Evolutionary conservation across 2,888 invertebrate species (phyloP), one percentile per base, ranked within the genome.

Genomic region (Vanessa cardui): DNA sequence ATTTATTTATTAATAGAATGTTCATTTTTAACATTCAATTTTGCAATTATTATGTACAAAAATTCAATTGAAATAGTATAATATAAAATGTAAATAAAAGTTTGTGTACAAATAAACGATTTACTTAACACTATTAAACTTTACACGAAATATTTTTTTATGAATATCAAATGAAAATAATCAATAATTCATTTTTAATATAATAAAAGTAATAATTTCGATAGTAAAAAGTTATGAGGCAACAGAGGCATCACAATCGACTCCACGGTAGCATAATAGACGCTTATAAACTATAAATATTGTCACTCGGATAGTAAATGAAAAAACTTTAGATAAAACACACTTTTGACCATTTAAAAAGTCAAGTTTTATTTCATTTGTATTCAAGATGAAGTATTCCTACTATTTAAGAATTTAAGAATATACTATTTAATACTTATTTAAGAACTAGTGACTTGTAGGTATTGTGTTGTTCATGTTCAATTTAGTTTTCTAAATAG

Each of bases 191-290:
- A 69, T 62, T 66, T 61, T 49, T 46, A 63, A 58, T 54, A 49
- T 63, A 50, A 58, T 63, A 66, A 63, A 21, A 59, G 62, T 69
- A 69, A 71, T 71, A 71, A 64, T 66, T 66, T 71, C 44, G 46
- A 62, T 63, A 70, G 65, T 70, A 71, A 72, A 72, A 72, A 61
- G 67, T 68, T 70, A 70, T 58, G 66, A 65, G 64, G 20, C 71
- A 61, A 70, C 68, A 70, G 64, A 60, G 62, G 69, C 47, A 73
- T 76, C 73, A 73, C 72, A 71, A 73, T 71, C 62, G 74, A 69
- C 71, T 77, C 79, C 73, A 81, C 84, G 75, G 84, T 84, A 84
- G 84, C 83, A 82, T 77, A 83, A 83, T 82, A 76, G 78, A 72
- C 70, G 75, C 75, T 76, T 80, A 80, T 79, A 77, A 78, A 79